Conservation (phyloP, 2,797 vertebrate genomes). For the Chaunax sp. region DNA sequence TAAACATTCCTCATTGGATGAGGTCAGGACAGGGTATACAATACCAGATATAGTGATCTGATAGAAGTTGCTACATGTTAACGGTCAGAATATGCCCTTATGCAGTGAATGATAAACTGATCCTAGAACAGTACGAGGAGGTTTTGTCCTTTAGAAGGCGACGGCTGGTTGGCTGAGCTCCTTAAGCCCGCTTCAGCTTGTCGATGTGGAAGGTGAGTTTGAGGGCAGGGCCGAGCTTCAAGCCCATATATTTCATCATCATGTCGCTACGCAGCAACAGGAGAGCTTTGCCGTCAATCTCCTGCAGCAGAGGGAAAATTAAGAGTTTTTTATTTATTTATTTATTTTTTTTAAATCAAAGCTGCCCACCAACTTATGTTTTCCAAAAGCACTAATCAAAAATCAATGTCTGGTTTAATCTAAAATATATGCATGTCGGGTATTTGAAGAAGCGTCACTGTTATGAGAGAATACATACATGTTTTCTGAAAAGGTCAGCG, state of each 20-base stretch:
- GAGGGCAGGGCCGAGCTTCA: constrained; percentile 97
- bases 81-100: constrained; percentile 53
- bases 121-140: constrained; percentile 29
- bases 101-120: constrained; percentile 69
- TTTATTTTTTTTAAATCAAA: neutral
- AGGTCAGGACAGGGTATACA: constrained; percentile 50
- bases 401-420: too few species aligned
- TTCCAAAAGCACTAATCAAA: too few species aligned
- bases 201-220: constrained; percentile 98
- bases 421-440: too few species aligned
- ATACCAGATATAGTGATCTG: constrained; percentile 53
- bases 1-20: constrained; percentile 69
- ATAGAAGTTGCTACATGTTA: constrained; percentile 70
- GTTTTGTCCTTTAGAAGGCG: constrained; percentile 56
- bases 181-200: constrained; percentile 94
- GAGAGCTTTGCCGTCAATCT: constrained; percentile 97
- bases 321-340: neutral
- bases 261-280: constrained; percentile 95
- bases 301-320: constrained; percentile 79
- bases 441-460: neutral
- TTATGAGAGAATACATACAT: constrained; percentile 81
- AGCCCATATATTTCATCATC: constrained; percentile 99
- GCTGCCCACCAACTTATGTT: neutral
- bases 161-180: constrained; percentile 40
- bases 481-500: constrained; percentile 97